Conservation (phyloP, 2,797 vertebrate genomes). For the Melanotaenia maccullochi region DNA sequence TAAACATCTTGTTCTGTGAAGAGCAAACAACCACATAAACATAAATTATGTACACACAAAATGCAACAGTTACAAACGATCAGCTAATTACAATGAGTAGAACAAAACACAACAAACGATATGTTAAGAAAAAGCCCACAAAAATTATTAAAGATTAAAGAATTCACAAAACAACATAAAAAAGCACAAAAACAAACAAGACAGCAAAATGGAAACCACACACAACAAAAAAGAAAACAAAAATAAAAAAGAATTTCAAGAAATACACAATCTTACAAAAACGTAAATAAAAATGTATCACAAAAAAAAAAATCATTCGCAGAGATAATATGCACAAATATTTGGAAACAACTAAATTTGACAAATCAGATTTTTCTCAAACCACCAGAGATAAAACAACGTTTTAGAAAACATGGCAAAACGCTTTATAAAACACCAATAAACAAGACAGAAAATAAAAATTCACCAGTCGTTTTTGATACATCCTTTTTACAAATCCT, state of each 20-base stretch:
- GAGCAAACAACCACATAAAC: neutral
- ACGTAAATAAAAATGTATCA: too few species aligned
- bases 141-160: too few species aligned
- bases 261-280: too few species aligned
- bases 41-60: neutral
- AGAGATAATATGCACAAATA: too few species aligned
- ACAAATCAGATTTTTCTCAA: neutral
- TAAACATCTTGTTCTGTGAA: neutral
- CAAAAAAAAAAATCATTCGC: too few species aligned
- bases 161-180: too few species aligned
- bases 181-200: too few species aligned
- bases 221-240: too few species aligned
- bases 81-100: neutral
- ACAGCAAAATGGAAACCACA: too few species aligned
- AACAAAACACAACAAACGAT: neutral
- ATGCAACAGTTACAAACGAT: neutral
- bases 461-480: too few species aligned
- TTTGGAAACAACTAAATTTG: neutral
- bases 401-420: neutral
- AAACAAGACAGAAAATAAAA: neutral
- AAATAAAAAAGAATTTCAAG: too few species aligned
- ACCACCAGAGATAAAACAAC: neutral
- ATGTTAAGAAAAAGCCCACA: neutral
- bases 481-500: too few species aligned
- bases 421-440: neutral